These are phyloP conservation scores for Caenorhabditis macrosperma DNA, from an alignment of 2,888 invertebrate species.

Conservation along the genomic window DNA sequence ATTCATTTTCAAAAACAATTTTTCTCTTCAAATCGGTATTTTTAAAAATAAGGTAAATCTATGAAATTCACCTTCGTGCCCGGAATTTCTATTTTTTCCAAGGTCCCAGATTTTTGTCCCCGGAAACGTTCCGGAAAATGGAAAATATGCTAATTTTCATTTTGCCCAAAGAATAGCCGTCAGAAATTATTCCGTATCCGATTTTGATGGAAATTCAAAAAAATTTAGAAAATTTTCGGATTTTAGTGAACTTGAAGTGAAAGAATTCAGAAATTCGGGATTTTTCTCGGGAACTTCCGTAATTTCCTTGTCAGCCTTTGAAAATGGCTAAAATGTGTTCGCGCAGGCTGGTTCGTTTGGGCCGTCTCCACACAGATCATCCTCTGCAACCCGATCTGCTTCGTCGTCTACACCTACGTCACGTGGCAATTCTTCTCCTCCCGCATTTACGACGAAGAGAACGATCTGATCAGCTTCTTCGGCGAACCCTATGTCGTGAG, in stretches of 20 bases:
- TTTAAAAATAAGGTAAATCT: too few relatives aligned
- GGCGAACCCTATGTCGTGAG: constrained; percentile 87
- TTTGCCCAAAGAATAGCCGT: too few relatives aligned
- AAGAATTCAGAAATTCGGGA: too few relatives aligned
- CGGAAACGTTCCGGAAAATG: too few relatives aligned
- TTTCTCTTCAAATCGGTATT: not conserved
- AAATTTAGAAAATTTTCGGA: not conserved
- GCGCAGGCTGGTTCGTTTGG: constrained; percentile 96
- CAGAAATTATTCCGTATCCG: not conserved
- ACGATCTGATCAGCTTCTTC: constrained; percentile 89
- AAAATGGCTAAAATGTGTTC: too few relatives aligned
- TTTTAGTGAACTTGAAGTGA: too few relatives aligned
- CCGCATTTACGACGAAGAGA: constrained; percentile 83
- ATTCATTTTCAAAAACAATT: not conserved
- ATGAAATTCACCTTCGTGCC: too few relatives aligned
- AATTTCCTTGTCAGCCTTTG: too few relatives aligned
- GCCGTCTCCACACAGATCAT: constrained; percentile 96
- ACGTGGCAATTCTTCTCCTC: constrained; percentile 96
- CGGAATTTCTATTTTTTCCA: not conserved
- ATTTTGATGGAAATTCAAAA: not conserved
- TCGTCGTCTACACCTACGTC: constrained; percentile 87
- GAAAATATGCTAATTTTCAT: not conserved
- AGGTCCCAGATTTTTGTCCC: not conserved
- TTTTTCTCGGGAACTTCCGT: not conserved
- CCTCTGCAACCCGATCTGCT: constrained; percentile 91